Evolutionary conservation across 2,113 vertebrate species (phyloP).

Genomic region (Egretta garzetta): DNA sequence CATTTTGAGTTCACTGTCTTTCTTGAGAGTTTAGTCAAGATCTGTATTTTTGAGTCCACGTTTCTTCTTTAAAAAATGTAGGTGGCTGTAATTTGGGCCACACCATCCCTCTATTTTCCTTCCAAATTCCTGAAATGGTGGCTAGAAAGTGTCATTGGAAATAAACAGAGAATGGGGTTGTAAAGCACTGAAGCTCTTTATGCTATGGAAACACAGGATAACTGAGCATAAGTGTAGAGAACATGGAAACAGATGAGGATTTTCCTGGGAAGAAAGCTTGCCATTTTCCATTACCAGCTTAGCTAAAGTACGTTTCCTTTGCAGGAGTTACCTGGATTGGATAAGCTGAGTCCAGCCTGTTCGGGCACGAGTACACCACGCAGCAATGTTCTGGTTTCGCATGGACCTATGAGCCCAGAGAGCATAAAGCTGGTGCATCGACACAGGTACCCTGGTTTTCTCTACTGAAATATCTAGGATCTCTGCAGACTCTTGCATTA

Average conservation of each 20-base stretch:
- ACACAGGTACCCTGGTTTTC: conserved; percentile 81
- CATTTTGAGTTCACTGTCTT: neutral
- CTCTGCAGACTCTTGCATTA: neutral
- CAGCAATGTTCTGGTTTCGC: conserved; percentile 84
- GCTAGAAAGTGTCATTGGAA: neutral
- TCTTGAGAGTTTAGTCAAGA: neutral
- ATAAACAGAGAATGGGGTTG: neutral
- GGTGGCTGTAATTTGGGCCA: neutral
- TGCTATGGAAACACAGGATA: neutral
- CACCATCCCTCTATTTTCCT: neutral
- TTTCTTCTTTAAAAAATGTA: neutral
- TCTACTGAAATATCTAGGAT: neutral
- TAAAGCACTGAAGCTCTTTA: neutral
- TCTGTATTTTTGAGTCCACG: neutral
- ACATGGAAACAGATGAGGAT: neutral
- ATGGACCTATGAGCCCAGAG: conserved; percentile 90
- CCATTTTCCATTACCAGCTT: neutral
- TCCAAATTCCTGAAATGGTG: neutral
- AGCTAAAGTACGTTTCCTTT: conserved; percentile 34
- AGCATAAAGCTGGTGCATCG: conserved; percentile 88
- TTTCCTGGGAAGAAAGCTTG: neutral
- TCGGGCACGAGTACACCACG: conserved; percentile 85
- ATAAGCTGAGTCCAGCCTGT: conserved; percentile 87
- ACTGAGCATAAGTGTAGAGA: neutral
- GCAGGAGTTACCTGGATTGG: conserved; percentile 89